These are phyloP conservation scores for Anthoscopus minutus DNA, from an alignment of 2,113 vertebrate genomes.

Conservation along the genomic window DNA sequence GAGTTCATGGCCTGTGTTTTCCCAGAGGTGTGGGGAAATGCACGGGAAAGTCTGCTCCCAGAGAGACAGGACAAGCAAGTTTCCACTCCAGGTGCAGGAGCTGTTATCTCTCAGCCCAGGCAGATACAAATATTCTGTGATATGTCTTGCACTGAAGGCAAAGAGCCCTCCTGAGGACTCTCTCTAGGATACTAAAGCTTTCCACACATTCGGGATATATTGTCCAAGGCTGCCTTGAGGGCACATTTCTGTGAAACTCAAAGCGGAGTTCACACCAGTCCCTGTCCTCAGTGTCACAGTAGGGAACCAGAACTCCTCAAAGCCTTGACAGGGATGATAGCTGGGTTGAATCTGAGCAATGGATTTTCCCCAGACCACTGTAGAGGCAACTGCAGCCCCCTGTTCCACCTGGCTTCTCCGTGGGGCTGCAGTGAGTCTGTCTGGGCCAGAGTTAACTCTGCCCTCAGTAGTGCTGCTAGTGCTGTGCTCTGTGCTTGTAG, in stretches of 20 bases:
- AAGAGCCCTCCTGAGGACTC: not conserved
- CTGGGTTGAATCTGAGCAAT: not conserved
- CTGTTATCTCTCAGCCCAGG: not conserved
- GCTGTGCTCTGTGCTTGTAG: not conserved
- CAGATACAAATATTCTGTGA: not conserved
- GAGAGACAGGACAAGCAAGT: not conserved
- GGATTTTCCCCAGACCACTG: not conserved
- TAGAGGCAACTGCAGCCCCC: not conserved
- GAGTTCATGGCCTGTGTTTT: not conserved
- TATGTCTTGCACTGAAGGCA: accelerated
- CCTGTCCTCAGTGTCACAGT: not conserved
- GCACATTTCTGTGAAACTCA: accelerated
- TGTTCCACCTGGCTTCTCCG: not conserved
- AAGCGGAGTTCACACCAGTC: not conserved
- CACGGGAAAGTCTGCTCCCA: not conserved
- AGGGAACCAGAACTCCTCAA: not conserved
- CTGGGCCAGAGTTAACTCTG: not conserved
- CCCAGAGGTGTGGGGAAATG: not conserved
- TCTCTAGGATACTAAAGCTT: not conserved
- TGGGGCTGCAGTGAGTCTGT: not conserved
- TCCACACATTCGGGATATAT: not conserved
- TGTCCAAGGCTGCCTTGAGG: not conserved
- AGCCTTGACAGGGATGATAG: not conserved
- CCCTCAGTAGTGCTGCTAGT: not conserved
- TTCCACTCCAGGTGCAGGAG: not conserved